Evolutionary conservation across 2,888 invertebrate species (phyloP).

Genomic region (Ashinkailepas kermadecensis): DNA sequence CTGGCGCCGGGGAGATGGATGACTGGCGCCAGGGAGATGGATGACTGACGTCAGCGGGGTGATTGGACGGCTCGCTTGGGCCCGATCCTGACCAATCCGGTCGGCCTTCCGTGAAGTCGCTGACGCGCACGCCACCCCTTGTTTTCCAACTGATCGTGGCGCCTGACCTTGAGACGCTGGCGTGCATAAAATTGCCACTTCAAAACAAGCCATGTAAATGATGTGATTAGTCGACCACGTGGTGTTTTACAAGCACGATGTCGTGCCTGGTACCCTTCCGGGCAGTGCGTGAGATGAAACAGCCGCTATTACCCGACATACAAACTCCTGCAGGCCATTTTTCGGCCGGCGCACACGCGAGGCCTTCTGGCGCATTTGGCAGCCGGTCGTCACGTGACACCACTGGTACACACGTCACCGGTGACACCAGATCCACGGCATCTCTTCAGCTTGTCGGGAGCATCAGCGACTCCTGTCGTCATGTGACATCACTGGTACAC

Average conservation of each 20-base stretch:
- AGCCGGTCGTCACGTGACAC: too few species aligned
- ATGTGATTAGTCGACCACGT: neutral
- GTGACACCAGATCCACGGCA: too few species aligned
- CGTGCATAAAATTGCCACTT: slow-evolving; percentile 32
- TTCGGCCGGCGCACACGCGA: too few species aligned
- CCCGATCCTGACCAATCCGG: slow-evolving; percentile 41
- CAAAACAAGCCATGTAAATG: slow-evolving; percentile 28
- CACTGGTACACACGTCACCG: too few species aligned
- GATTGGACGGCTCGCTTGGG: slow-evolving; percentile 27
- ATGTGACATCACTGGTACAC: too few species aligned
- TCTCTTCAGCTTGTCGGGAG: too few species aligned
- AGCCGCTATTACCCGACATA: too few species aligned
- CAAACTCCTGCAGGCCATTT: too few species aligned
- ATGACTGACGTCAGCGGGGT: too few species aligned
- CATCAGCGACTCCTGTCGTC: too few species aligned
- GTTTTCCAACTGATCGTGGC: slow-evolving; percentile 40
- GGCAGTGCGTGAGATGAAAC: slow-evolving; percentile 36
- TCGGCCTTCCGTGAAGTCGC: slow-evolving; percentile 39
- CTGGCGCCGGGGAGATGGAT: too few species aligned
- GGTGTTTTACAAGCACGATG: neutral
- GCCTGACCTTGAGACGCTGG: slow-evolving; percentile 37
- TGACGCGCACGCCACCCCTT: slow-evolving; percentile 37
- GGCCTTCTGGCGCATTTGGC: too few species aligned
- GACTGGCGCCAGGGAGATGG: slow-evolving; percentile 25
- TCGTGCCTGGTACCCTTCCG: slow-evolving; percentile 37